Conservation (phyloP, 2,888 invertebrate species). For the Diplazon laetatorius region DNA sequence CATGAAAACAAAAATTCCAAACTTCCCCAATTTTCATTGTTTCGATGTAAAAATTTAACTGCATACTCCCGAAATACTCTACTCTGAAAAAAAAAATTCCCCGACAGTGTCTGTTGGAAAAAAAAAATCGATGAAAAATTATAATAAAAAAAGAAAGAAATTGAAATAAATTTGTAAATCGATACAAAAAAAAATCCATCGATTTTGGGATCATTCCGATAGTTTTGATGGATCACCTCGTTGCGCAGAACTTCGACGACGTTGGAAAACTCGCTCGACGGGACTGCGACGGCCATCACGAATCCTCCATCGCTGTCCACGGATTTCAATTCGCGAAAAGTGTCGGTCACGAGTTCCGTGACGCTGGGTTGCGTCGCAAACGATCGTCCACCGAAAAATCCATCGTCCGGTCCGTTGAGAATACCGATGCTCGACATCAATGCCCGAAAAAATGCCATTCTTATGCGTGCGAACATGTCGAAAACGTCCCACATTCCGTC, state of each 20-base stretch:
- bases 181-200: too few relatives aligned
- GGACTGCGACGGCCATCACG: conserved; percentile 67
- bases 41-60: too few relatives aligned
- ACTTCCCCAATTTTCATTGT: too few relatives aligned
- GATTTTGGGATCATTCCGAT: too few relatives aligned
- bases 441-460: conserved; percentile 70
- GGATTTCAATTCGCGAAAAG: conserved; percentile 67
- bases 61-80: too few relatives aligned
- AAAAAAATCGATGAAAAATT: too few relatives aligned
- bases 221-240: too few relatives aligned
- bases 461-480: conserved; percentile 71
- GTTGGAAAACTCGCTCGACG: conserved; percentile 62
- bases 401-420: conserved; percentile 41
- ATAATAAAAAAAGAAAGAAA: too few relatives aligned
- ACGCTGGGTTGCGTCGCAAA: conserved; percentile 55
- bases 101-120: too few relatives aligned
- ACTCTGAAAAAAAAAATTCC: too few relatives aligned
- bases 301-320: conserved; percentile 71
- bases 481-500: conserved; percentile 71
- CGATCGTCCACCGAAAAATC: conserved; percentile 51
- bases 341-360: conserved; percentile 65
- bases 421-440: conserved; percentile 70
- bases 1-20: too few relatives aligned
- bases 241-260: conserved; percentile 66
- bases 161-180: too few relatives aligned